Base-by-base conservation (phyloP, 53 echinoderm and acorn worm genomes). In the Temnopleurus reevesii region DNA sequence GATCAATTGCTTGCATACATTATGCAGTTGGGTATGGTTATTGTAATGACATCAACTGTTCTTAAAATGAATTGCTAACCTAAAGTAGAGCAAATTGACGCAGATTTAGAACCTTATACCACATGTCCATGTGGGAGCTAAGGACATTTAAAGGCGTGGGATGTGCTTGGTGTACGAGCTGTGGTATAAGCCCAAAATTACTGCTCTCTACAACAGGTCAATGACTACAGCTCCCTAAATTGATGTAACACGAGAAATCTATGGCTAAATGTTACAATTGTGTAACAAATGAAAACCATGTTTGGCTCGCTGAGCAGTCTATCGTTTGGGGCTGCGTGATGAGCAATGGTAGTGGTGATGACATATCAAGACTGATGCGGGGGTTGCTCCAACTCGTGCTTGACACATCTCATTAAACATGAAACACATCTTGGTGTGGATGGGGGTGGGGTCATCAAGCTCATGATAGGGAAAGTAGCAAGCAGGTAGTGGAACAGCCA, bases 281-380 rank as follows among this genome's bases (percentile, higher is more conserved):
- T 17, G 51, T 29, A 47, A 80, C 80, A 80, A 80, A 49, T 80
- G 80, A 80, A 80, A 80, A 80, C 46, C 31, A 27, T 41, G 47
- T 80, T 80, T 46, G 51, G 28, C 19, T 7, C 23, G 6, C 1
- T 77, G 77, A 51, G 51, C 31, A 10, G 7, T 30, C 45, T 25
- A 19, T 23, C 26, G 56, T 27, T 38, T 31, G 15, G 80, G 77
- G 79, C 25, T 29, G 31, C 30, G 30, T 53, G 89, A 54, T 47
- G 77, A 33, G 17, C 53, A 46, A 49, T 30, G 31, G 89, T 47
- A 55, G 55, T 13, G 59, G n/a, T 3, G 63, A 61, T 33, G 24
- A 35, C 23, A 8, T 25, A 55, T 25, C 66, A 64, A 71, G 71
- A 71, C 71, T 10, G 13, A 41, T 71, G 71, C 71, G 71, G 71